Conservation (phyloP, 2,797 vertebrate species). For the Potorous gilbertii region DNA sequence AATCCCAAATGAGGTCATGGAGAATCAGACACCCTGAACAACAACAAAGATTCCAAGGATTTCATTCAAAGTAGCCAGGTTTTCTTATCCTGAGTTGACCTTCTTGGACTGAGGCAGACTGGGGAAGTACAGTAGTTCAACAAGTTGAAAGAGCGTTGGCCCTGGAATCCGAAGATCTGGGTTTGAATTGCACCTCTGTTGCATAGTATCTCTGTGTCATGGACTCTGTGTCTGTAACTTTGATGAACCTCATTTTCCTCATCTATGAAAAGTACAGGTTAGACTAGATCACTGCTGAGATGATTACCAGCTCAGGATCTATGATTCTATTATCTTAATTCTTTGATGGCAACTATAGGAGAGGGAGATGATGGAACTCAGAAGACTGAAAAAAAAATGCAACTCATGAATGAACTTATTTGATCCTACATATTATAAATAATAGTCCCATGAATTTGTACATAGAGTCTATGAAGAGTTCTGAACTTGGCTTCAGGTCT, state of each 20-base stretch:
- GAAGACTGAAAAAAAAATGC: not conserved
- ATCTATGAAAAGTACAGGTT: not conserved
- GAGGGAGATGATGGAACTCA: not conserved
- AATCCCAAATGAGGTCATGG: not conserved
- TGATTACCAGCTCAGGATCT: not conserved
- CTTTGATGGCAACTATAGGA: not conserved
- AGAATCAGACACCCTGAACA: too few relatives aligned
- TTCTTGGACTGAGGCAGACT: not conserved
- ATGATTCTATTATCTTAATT: not conserved
- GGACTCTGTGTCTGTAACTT: not conserved
- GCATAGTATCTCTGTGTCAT: not conserved
- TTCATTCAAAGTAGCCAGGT: conserved; percentile 4
- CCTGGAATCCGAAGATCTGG: too few relatives aligned
- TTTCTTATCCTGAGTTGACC: not conserved
- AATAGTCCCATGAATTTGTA: not conserved
- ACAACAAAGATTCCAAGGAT: not conserved
- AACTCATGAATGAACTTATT: not conserved
- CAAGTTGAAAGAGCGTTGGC: not conserved
- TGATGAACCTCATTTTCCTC: not conserved
- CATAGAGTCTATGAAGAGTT: not conserved
- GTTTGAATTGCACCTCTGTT: not conserved
- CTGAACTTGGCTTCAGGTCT: not conserved
- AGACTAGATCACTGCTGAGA: not conserved
- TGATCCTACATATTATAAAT: not conserved
- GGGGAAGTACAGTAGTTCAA: not conserved